phyloP scores from a whole-genome alignment of 2,797 vertebrate genomes.

The Anisognathus igniventris region DNA sequence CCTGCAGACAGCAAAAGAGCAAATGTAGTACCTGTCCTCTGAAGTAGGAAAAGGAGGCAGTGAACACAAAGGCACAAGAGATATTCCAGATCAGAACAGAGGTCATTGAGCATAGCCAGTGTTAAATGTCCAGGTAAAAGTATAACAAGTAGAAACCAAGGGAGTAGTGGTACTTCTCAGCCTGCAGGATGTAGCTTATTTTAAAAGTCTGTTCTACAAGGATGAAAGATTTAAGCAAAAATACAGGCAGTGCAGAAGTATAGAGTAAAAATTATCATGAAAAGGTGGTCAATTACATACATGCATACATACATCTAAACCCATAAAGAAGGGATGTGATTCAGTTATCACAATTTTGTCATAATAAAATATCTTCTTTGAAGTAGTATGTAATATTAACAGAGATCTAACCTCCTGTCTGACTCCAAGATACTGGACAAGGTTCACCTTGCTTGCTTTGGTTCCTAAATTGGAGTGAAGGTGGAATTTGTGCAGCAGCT shows the following conservation, averaged over 20 bases:
- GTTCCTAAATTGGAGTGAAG: background rate
- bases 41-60: background rate
- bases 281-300: fast-evolving
- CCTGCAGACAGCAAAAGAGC: background rate
- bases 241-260: background rate
- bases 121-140: background rate
- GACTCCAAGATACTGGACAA: background rate
- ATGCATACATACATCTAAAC: background rate
- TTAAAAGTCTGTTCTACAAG: background rate
- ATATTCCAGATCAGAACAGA: background rate
- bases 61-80: background rate
- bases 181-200: background rate
- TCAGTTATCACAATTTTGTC: background rate
- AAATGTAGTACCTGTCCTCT: background rate
- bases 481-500: background rate
- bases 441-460: background rate
- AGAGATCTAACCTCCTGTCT: background rate
- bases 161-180: background rate
- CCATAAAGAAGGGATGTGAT: background rate
- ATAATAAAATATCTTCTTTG: background rate
- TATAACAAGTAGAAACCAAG: background rate
- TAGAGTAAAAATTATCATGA: background rate
- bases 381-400: background rate
- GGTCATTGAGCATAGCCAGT: background rate
- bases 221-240: background rate